Base-by-base conservation (phyloP, 1,140 invertebrate genomes). In the Bursaphelenchus mucronatus region DNA sequence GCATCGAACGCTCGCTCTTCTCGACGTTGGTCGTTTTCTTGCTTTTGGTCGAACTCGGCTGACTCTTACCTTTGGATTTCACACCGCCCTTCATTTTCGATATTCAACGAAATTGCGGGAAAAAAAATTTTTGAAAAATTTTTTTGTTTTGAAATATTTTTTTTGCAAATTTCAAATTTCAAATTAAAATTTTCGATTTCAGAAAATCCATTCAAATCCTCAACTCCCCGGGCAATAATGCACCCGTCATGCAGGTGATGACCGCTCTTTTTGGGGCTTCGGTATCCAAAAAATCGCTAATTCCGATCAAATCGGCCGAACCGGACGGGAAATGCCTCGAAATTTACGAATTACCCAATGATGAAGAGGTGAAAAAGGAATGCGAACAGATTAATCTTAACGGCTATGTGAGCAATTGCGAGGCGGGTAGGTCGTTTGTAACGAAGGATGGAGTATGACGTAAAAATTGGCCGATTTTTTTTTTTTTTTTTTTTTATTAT, bases 361-460 rank as follows among this genome's bases (percentile, higher is more conserved):
- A 39, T 50, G 61, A 64, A 4, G 15, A 1, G 15, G 43, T n/a
- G 13, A 30, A 21, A 19, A 13, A 13, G 21, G 46, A 43, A 17
- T 44, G 44, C 44, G 45, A 76, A 50, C 53, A 7, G n/a, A 59
- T 75, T 21, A 78, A 71, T 39, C 21, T 77, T 9, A 56, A 46
- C 69, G 95, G 92, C 49, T 90, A 85, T 76, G 87, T 97, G 17
- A 97, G 93, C 8, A 90, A 87, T 62, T 90, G 90, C 82, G 86
- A 86, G 43, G 92, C 94, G 84, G 65, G 67, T 41, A 30, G 30
- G 30, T 30, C 30, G 5, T 30, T 30, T 30, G 30, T 30, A 30
- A 30, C 5, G 30, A 30, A 1, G 30, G 5, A 3, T 30, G 1
- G 30, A 30, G 30, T 1, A 3, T 5, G 5, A 3, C 30, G 30